These are phyloP conservation scores for Carcharodon carcharias DNA, from an alignment of 2,797 vertebrate genomes.

Conservation along the genomic window DNA sequence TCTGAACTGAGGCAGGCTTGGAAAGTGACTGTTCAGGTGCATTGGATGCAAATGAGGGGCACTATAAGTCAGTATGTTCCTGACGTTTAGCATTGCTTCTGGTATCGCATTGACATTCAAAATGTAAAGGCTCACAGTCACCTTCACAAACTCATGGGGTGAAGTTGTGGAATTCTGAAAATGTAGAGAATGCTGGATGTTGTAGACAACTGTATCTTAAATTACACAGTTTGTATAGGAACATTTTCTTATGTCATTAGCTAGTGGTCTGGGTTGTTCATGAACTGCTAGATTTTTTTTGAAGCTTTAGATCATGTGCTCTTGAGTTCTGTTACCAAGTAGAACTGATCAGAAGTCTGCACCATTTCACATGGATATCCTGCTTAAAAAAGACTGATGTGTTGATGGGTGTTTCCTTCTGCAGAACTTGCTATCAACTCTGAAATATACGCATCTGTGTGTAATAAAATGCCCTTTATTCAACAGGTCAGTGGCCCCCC, in stretches of 20 bases:
- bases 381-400: no score
- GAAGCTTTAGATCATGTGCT: not conserved
- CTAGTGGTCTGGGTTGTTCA: not conserved
- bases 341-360: no score
- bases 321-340: no score
- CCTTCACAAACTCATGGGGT: not conserved
- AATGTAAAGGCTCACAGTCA: not conserved
- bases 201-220: not conserved
- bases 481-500: no score
- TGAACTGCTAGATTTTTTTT: not conserved
- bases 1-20: no score
- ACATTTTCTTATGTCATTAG: not conserved
- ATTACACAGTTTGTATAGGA: not conserved
- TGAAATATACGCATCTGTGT: no score
- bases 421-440: no score
- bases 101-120: not conserved
- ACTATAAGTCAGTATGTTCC: not conserved
- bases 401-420: no score
- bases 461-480: no score
- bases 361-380: no score
- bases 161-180: not conserved
- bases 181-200: not conserved
- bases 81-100: not conserved
- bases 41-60: not conserved
- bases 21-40: not conserved